A percentile compares a stretch with the other conserved stretches of the same genome.
Conservation (phyloP, 2,797 vertebrate genomes). For the Danionella dracula region DNA sequence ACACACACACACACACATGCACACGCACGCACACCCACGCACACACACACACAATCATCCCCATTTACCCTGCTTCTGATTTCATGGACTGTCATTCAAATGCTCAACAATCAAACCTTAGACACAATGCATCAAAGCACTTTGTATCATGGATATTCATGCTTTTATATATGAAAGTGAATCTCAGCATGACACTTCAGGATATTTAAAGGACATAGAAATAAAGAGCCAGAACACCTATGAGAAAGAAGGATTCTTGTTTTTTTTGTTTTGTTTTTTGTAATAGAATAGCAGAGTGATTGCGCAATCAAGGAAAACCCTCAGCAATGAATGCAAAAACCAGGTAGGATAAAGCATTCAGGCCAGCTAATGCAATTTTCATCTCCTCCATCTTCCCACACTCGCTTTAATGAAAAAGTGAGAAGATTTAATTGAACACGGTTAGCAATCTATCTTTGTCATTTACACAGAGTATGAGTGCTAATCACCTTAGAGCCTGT, state of each 20-base stretch:
- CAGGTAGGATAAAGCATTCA: constrained; percentile 40
- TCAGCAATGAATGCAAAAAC: constrained; percentile 25
- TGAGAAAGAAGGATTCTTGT: constrained; percentile 19
- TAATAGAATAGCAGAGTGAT: constrained; percentile 35
- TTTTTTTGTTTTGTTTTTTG: constrained; percentile 25
- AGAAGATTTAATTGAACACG: constrained; percentile 38
- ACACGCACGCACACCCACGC: too few species aligned
- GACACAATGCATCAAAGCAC: constrained; percentile 11
- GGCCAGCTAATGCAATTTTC: constrained; percentile 34
- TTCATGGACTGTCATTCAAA: not conserved
- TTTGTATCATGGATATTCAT: constrained; percentile 16
- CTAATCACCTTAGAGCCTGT: constrained; percentile 24
- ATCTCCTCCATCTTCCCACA: constrained; percentile 36
- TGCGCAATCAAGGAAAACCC: constrained; percentile 14
- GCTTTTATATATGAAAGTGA: constrained; percentile 2
- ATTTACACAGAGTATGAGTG: constrained; percentile 26
- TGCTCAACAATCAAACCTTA: not conserved
- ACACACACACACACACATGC: too few species aligned
- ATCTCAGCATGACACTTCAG: not conserved
- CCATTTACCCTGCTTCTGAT: not conserved
- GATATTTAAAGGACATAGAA: constrained; percentile 25
- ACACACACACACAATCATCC: too few species aligned
- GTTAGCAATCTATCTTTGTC: constrained; percentile 45
- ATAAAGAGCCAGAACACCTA: constrained; percentile 23
- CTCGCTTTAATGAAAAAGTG: constrained; percentile 43